These are phyloP conservation scores for Podiceps cristatus DNA, from an alignment of 2,113 vertebrate species.

Conservation along the genomic window DNA sequence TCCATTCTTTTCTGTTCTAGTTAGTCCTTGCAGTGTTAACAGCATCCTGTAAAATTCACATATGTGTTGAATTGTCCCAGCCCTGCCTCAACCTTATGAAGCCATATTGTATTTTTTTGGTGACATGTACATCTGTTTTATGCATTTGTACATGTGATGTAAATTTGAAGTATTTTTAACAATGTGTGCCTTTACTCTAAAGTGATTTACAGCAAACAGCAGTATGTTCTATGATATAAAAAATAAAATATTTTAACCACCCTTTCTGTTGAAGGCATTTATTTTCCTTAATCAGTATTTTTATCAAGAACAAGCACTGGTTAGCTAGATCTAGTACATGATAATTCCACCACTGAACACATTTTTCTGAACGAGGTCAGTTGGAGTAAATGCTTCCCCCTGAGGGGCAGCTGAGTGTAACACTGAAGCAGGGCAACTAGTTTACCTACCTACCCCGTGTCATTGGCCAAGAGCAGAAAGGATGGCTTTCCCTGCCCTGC, in stretches of 20 bases:
- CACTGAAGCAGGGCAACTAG: neutral
- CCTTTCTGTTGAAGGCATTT: conserved; percentile 26
- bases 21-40: conserved; percentile 37
- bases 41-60: conserved; percentile 42
- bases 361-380: neutral
- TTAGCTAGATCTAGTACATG: neutral
- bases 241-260: conserved; percentile 73
- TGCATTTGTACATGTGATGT: conserved; percentile 66
- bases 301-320: neutral
- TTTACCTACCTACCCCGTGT: neutral
- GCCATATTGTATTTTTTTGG: conserved; percentile 68
- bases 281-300: conserved; percentile 10
- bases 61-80: conserved; percentile 46
- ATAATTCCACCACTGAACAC: neutral
- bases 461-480: neutral
- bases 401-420: neutral
- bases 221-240: conserved; percentile 67
- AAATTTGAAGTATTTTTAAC: conserved; percentile 66
- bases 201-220: conserved; percentile 65
- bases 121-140: conserved; percentile 66
- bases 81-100: conserved; percentile 42
- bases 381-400: neutral
- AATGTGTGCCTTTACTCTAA: conserved; percentile 68
- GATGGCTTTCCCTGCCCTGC: neutral
- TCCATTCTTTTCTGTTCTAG: conserved; percentile 18